Percentiles rank a stretch among this genome's conserved stretches.
Conservation (phyloP, 2,797 vertebrate genomes). For the Falco rusticolus region DNA sequence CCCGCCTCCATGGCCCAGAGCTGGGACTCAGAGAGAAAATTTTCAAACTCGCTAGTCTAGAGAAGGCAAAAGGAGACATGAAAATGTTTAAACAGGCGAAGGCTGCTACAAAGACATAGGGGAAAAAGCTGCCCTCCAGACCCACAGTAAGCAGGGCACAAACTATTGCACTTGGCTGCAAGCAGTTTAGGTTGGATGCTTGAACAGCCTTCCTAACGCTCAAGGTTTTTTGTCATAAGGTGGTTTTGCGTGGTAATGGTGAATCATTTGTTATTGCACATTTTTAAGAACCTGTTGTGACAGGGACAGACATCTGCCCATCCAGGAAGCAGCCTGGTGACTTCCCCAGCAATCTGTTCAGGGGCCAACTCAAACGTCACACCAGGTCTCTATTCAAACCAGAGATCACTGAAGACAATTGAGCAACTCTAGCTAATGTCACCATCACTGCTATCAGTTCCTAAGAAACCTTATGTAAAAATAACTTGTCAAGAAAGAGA, state of each 20-base stretch:
- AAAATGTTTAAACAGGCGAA: neutral
- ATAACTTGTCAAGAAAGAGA: neutral
- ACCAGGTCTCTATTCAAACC: neutral
- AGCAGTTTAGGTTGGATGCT: neutral
- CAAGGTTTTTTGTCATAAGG: neutral
- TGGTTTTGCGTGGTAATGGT: neutral
- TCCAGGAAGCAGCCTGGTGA: neutral
- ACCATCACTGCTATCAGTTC: neutral
- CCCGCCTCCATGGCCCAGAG: accelerated
- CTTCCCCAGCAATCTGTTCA: neutral
- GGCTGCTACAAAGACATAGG: neutral
- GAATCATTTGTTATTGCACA: neutral
- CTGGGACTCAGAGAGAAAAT: neutral
- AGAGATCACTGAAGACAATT: neutral
- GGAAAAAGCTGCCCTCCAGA: neutral
- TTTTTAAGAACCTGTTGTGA: neutral
- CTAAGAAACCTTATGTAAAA: neutral
- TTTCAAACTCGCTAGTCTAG: neutral
- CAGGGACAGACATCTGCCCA: neutral
- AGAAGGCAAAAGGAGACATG: neutral
- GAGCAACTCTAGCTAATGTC: neutral
- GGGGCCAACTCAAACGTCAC: neutral
- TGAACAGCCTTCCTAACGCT: neutral
- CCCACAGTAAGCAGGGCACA: neutral
- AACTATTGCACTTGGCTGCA: neutral